phyloP scores from a whole-genome alignment of 2,113 vertebrate species.

The Syrmaticus mikado region DNA sequence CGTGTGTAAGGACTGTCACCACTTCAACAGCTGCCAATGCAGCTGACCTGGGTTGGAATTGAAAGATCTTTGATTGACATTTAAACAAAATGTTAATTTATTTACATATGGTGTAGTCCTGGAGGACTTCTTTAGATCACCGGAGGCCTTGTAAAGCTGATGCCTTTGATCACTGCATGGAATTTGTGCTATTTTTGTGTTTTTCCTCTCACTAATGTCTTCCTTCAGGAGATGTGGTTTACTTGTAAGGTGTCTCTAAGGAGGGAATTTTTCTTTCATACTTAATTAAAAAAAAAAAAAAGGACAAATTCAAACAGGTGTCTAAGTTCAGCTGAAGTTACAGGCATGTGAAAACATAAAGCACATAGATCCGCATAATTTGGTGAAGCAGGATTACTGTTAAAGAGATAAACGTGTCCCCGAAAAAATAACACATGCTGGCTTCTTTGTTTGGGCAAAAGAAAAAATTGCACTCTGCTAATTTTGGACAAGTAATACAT shows the following conservation, averaged over 20 bases:
- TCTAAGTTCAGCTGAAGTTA: not conserved
- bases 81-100: constrained; percentile 26
- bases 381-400: not conserved
- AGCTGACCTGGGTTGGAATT: constrained; percentile 16
- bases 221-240: not conserved
- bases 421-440: not conserved
- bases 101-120: not conserved
- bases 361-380: not conserved
- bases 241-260: not conserved
- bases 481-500: not conserved
- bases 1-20: not conserved
- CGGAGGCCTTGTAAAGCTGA: not conserved
- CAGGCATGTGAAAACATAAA: not conserved
- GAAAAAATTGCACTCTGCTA: not conserved
- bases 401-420: not conserved
- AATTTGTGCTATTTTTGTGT: not conserved
- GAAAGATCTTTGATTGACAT: not conserved
- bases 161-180: not conserved
- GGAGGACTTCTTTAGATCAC: not conserved
- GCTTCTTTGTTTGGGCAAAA: not conserved
- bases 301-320: not conserved
- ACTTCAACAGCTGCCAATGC: not conserved
- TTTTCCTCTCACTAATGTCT: not conserved
- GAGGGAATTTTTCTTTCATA: not conserved
- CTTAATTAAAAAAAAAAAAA: not conserved